A percentile compares a stretch with the other conserved stretches of the same genome.
phyloP scores from a whole-genome alignment of 2,113 vertebrate species.

The Triplophysa rosa region DNA sequence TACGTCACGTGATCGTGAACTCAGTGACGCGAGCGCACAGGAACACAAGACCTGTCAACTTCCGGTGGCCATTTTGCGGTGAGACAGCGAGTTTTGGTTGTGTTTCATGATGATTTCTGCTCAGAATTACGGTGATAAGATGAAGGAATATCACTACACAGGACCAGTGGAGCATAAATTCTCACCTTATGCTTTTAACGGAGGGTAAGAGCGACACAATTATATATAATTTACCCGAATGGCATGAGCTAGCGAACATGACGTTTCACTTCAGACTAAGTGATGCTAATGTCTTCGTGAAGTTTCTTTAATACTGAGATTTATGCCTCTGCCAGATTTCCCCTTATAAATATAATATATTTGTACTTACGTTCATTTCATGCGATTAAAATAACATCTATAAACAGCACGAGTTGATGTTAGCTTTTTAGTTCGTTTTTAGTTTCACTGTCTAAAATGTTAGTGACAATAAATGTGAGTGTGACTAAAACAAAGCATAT shows the following conservation, averaged over 20 bases:
- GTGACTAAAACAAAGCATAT: no score
- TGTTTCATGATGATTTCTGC: constrained; percentile 68
- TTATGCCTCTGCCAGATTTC: background rate
- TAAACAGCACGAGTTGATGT: no score
- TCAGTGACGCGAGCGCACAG: background rate
- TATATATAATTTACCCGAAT: background rate
- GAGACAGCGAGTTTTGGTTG: constrained; percentile 76
- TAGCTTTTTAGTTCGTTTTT: background rate
- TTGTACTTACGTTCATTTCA: background rate
- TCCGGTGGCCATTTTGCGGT: constrained; percentile 74
- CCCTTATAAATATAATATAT: background rate
- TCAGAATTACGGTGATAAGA: constrained; percentile 64
- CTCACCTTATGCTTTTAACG: constrained; percentile 77
- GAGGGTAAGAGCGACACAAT: constrained; percentile 68
- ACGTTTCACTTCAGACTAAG: background rate
- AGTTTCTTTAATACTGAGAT: background rate
- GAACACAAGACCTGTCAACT: constrained; percentile 26
- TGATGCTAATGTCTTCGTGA: background rate
- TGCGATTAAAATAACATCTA: background rate
- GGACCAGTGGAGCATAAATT: constrained; percentile 74
- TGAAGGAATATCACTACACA: constrained; percentile 77
- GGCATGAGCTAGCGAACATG: background rate
- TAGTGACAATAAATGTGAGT: no score
- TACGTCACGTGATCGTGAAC: background rate
- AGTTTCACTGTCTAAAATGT: constrained; percentile 11